phyloP scores from a whole-genome alignment of 30 jellyfish, hydroid and myxozoan genomes.

The Chironex yamaguchii region DNA sequence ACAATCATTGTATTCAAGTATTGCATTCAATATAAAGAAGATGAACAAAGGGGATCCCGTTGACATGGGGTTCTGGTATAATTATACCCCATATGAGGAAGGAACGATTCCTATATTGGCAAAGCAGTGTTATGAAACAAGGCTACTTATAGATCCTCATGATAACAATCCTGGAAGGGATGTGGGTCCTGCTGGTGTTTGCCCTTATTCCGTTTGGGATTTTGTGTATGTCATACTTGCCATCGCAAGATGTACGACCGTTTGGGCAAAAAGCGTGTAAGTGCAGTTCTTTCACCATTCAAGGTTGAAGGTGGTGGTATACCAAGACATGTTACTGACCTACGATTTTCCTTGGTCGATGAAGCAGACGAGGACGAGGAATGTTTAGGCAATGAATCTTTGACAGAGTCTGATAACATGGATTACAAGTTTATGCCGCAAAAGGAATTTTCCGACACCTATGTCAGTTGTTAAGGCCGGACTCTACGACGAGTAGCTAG shows the following conservation, averaged over 20 bases:
- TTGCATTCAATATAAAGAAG: neutral
- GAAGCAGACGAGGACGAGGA: no score
- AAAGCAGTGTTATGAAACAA: no score
- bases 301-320: conserved; percentile 15
- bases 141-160: conserved; percentile 21
- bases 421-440: no score
- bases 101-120: no score
- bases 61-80: conserved; percentile 10
- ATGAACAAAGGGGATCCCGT: neutral
- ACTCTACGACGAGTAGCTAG: no score
- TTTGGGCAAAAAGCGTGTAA: neutral
- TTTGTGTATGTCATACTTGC: conserved; percentile 29
- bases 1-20: conserved; percentile 8
- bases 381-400: no score
- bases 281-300: neutral
- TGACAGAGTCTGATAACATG: no score
- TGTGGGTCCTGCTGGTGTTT: conserved; percentile 10
- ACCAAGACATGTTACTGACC: conserved; percentile 15
- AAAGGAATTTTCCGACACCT: no score
- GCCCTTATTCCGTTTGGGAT: no score
- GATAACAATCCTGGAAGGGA: conserved; percentile 4
- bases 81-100: conserved; percentile 16
- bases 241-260: conserved; percentile 9
- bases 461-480: no score
- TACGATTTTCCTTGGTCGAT: no score